Conservation (phyloP, 2,113 vertebrate genomes). For the Tachysurus fulvidraco region DNA sequence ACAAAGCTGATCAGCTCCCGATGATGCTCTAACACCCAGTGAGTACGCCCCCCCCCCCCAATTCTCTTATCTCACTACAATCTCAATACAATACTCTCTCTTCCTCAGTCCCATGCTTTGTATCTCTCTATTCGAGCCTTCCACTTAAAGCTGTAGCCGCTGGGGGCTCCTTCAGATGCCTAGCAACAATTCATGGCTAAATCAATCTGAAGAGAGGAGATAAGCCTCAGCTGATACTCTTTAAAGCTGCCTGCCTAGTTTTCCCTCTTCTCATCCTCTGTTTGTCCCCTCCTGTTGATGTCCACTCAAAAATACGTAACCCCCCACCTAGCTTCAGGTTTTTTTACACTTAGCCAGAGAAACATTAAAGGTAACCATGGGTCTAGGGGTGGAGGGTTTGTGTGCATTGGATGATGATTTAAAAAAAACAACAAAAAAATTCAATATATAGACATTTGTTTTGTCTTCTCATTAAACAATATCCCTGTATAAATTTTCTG, state of each 20-base stretch:
- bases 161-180: slow-evolving; percentile 44
- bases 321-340: background rate
- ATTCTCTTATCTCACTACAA: slow-evolving; percentile 37
- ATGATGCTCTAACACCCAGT: background rate
- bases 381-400: background rate
- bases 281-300: slow-evolving; percentile 25
- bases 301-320: slow-evolving; percentile 29
- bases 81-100: slow-evolving; percentile 12
- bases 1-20: background rate
- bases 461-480: background rate
- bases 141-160: slow-evolving; percentile 29
- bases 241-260: slow-evolving; percentile 33
- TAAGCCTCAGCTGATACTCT: slow-evolving; percentile 26
- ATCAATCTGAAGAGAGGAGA: slow-evolving; percentile 47
- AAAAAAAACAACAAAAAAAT: no score
- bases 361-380: background rate
- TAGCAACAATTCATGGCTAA: slow-evolving; percentile 50
- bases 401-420: no score
- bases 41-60: background rate
- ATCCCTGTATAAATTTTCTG: background rate
- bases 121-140: slow-evolving; percentile 16
- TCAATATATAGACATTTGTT: background rate
- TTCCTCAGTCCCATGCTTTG: background rate
- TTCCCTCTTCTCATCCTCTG: slow-evolving; percentile 36
- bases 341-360: background rate